Base-by-base conservation (phyloP, 2,888 invertebrate genomes). In the Neoascia interrupta region DNA sequence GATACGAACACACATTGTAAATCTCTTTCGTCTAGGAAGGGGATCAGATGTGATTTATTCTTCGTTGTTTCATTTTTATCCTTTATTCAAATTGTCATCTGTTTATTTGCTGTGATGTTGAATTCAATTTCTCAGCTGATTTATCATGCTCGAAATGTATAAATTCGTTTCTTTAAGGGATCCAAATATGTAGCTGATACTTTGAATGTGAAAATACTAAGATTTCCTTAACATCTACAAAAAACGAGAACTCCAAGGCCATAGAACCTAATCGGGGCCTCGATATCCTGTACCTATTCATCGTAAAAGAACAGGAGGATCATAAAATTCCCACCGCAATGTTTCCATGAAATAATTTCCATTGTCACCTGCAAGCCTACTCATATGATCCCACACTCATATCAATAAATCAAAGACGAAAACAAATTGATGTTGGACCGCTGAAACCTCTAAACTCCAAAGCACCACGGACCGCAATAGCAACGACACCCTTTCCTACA, bases 391-490 rank as follows among this genome's bases (percentile, higher is more conserved):
- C 72, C 73, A 56, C 79, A 61, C 79, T 61, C 79, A 66, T 56
- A 79, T 79, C 73, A 79, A 79, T 79, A 73, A 79, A 79, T 79
- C 79, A 79, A 68, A 73, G 66, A 53, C 66, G 49, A 54, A 68
- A 54, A 73, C 73, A 73, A 73, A 73, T 66, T 73, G 51, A 66
- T 53, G 49, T 51, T 60, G 60, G 54, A 79, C 79, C 73, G 47
- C 73, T 41, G 58, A 64, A 54, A 58, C 56, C 70, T 36, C 70
- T 66, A 72, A 41, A 75, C 69, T 43, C 19, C 51, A 66, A 58
- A 56, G 21, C 49, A 37, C 34, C 51, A 45, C 18, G 28, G 23
- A 1, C 18, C 15, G 15, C 16, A 6, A 5, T 3, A 2, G 37
- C 43, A 36, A 28, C 36, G 21, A 10, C 16, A 19, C 10, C 21